Base-by-base conservation (phyloP, 2,113 vertebrate genomes). In the Vimba vimba region DNA sequence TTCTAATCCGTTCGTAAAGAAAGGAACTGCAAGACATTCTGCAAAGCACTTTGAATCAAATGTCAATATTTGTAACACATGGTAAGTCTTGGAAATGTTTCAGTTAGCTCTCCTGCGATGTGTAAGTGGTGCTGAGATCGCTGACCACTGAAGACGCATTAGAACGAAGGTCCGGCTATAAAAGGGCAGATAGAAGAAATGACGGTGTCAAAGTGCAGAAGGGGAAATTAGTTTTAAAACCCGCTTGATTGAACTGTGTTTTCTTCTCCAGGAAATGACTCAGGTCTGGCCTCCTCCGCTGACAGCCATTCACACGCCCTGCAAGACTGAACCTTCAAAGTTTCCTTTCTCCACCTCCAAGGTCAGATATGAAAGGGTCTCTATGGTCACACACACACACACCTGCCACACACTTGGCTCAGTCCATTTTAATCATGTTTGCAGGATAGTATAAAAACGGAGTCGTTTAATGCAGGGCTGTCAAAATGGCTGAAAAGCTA, bases 311-410 rank as follows among this genome's bases (percentile, higher is more conserved):
- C 98, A 99, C 86, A 99, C 98, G 50, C 98, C 98, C 80, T 99
- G 97, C 95, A 99, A 98, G 96, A 99, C 98, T 2, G 98, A 99
- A 93, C 97, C 97, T 71, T 99, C 98, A 86, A 99, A 99, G 92
- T 99, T 99, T 94, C 98, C 98, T 91, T 99, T 99, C 91, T 97
- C 98, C 82, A 97, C 96, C 47, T 0, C 81, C 17, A 99, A 99
- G 98, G 98, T 99, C 94, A 96, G 97, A 62, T 4, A 52, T 47
- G n/a, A 39, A 1, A 33, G 5, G 15, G 45, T 60, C 23, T 39
- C 52, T 19, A 1, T 6, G 52, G 52, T 1, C 27, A n/a, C 57
- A n/a, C 10, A n/a, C 57, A n/a, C 10, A 30, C 62, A 33, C 33
- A 33, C 33, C 33, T 33, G 33, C 1, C 12, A 2, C 25, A 66